A percentile compares a stretch with the other conserved stretches of the same genome.
phyloP scores from a whole-genome alignment of 2,888 invertebrate genomes.

The Chaetogeoica ovagalla region DNA sequence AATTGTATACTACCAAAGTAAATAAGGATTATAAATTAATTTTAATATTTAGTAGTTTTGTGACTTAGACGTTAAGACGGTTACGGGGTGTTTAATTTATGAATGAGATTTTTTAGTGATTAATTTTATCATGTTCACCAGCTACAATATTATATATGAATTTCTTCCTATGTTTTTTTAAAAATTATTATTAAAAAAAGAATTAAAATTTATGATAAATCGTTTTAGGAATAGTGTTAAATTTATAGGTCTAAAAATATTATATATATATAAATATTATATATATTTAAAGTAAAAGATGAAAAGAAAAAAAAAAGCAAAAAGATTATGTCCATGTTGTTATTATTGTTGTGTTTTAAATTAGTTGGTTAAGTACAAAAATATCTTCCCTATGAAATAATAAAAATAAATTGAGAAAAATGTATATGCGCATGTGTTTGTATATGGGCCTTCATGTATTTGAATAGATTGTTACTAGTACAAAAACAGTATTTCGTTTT shows the following conservation, averaged over 20 bases:
- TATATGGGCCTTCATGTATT: slow-evolving; percentile 50
- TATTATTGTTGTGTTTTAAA: slow-evolving; percentile 53
- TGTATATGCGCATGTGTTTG: slow-evolving; percentile 53
- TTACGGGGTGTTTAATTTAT: slow-evolving; percentile 53
- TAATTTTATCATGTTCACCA: slow-evolving; percentile 53
- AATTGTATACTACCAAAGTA: slow-evolving; percentile 53
- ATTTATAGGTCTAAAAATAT: slow-evolving; percentile 44
- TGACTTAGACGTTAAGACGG: slow-evolving; percentile 52
- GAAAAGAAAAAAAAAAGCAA: slow-evolving; percentile 47
- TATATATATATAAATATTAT: slow-evolving; percentile 25
- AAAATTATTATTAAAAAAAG: slow-evolving; percentile 38
- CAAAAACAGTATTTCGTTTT: slow-evolving; percentile 53
- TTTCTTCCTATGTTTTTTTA: slow-evolving; percentile 53
- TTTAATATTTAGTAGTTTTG: slow-evolving; percentile 52
- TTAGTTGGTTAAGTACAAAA: slow-evolving; percentile 52
- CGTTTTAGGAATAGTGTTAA: slow-evolving; percentile 50
- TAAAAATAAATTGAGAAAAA: slow-evolving; percentile 18
- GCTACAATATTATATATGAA: slow-evolving; percentile 50
- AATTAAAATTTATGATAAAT: slow-evolving; percentile 45
- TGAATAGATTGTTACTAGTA: slow-evolving; percentile 52
- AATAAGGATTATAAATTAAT: slow-evolving; percentile 52
- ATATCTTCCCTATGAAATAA: slow-evolving; percentile 49
- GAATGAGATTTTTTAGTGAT: slow-evolving; percentile 52
- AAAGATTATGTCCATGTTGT: slow-evolving; percentile 52
- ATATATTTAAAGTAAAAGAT: slow-evolving; percentile 45